These are phyloP conservation scores for Stichopus horrens DNA, from an alignment of 53 echinoderm and acorn worm species.

Conservation along the genomic window DNA sequence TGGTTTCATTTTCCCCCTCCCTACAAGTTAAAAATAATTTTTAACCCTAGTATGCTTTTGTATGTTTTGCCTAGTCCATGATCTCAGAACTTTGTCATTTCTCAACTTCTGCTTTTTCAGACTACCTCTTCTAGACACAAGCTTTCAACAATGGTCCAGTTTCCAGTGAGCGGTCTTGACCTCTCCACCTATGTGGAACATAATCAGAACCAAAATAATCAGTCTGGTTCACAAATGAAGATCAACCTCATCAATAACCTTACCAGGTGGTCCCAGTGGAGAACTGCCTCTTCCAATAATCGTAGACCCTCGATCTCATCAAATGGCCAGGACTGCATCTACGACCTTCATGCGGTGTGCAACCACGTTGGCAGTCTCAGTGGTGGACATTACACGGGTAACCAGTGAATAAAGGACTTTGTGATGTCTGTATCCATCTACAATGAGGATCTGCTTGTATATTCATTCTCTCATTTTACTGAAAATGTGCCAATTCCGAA, in stretches of 20 bases:
- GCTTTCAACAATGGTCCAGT: slow-evolving; percentile 78
- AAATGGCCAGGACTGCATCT: slow-evolving; percentile 62
- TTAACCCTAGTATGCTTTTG: no score
- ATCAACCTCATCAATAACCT: slow-evolving; percentile 70
- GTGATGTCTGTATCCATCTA: not conserved
- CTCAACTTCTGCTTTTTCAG: slow-evolving; percentile 39
- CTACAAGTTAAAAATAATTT: no score
- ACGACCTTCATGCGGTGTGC: slow-evolving; percentile 92
- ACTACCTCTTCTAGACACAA: slow-evolving; percentile 74
- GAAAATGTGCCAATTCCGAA: no score
- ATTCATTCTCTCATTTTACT: no score
- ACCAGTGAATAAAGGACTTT: not conserved
- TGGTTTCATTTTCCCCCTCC: no score
- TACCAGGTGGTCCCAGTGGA: slow-evolving; percentile 95
- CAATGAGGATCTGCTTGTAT: not conserved
- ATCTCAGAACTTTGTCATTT: not conserved
- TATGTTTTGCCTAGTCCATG: no score
- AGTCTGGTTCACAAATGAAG: slow-evolving; percentile 17
- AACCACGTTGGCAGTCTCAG: slow-evolving; percentile 90
- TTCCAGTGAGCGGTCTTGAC: slow-evolving; percentile 80
- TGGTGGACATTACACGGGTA: slow-evolving; percentile 97
- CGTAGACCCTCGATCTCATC: slow-evolving; percentile 52
- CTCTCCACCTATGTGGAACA: slow-evolving; percentile 85
- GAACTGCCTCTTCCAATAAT: slow-evolving; percentile 62
- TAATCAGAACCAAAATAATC: slow-evolving; percentile 41